phyloP scores from a whole-genome alignment of 2,797 vertebrate genomes.

The Nyctalus aviator region DNA sequence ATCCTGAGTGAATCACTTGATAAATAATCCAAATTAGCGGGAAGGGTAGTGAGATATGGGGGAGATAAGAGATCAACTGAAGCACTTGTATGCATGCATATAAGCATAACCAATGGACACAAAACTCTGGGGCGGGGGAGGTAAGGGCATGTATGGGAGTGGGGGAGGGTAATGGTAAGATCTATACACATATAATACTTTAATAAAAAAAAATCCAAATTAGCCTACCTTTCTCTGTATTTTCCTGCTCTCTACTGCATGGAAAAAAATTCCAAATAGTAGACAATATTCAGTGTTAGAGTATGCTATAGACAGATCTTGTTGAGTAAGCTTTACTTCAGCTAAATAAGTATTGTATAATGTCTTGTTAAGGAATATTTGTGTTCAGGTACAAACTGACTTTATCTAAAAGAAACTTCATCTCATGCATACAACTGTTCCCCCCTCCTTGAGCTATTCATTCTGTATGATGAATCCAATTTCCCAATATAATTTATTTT shows the following conservation, averaged over 20 bases:
- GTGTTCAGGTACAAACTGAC: not conserved
- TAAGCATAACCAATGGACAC: too few species aligned
- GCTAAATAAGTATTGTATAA: not conserved
- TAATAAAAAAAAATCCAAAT: not conserved
- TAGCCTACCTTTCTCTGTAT: not conserved
- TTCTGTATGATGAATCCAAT: not conserved
- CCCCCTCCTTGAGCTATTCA: constrained; percentile 33
- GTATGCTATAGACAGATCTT: not conserved
- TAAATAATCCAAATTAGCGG: not conserved
- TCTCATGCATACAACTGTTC: not conserved
- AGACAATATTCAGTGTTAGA: not conserved
- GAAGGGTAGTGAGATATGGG: too few species aligned
- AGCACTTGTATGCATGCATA: too few species aligned
- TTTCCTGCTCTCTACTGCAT: not conserved
- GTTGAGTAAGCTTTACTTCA: not conserved
- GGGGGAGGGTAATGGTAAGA: too few species aligned
- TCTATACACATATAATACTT: too few species aligned
- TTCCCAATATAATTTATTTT: constrained; percentile 51
- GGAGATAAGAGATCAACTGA: too few species aligned
- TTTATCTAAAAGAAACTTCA: constrained; percentile 53
- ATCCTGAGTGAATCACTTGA: not conserved
- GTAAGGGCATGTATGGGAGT: too few species aligned
- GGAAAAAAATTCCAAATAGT: not conserved
- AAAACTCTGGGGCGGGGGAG: too few species aligned
- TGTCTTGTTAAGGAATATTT: not conserved